Percentiles rank a stretch among this genome's conserved stretches.
Evolutionary conservation across 2,888 invertebrate species (phyloP).

Genomic region (Icerya purchasi): DNA sequence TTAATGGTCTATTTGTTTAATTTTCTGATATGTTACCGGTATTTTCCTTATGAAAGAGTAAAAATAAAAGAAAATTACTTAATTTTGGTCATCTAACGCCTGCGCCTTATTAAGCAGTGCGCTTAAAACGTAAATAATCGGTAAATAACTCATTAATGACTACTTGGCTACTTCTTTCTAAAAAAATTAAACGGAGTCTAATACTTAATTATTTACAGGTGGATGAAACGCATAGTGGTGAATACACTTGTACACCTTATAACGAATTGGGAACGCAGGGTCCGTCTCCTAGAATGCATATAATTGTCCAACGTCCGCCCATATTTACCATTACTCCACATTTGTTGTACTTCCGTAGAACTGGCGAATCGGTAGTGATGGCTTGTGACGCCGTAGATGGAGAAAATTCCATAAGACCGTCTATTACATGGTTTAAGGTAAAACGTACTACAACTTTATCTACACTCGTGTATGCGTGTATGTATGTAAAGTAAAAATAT

Average conservation of each 20-base stretch:
- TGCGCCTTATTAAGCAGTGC: no score
- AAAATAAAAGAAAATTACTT: no score
- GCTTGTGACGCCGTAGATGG: slow-evolving; percentile 59
- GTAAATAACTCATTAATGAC: no score
- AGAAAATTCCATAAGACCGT: slow-evolving; percentile 38
- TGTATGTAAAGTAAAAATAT: no score
- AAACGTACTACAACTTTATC: no score
- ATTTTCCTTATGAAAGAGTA: no score
- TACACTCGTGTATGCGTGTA: no score
- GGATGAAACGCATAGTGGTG: slow-evolving; percentile 62
- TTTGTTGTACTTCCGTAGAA: slow-evolving; percentile 59
- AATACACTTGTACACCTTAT: slow-evolving; percentile 78
- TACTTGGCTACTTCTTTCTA: no score
- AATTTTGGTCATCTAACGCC: no score
- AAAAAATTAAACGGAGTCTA: not conserved
- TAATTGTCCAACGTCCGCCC: slow-evolving; percentile 66
- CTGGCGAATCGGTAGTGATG: slow-evolving; percentile 57
- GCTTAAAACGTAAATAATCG: no score
- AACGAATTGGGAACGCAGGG: slow-evolving; percentile 72
- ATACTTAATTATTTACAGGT: slow-evolving; percentile 28
- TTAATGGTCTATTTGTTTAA: no score
- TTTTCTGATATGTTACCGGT: no score
- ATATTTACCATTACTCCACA: slow-evolving; percentile 58
- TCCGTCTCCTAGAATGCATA: slow-evolving; percentile 60
- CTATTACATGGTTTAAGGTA: slow-evolving; percentile 46